phyloP scores from a whole-genome alignment of 2,888 invertebrate genomes.

The Oligia fasciuncula region DNA sequence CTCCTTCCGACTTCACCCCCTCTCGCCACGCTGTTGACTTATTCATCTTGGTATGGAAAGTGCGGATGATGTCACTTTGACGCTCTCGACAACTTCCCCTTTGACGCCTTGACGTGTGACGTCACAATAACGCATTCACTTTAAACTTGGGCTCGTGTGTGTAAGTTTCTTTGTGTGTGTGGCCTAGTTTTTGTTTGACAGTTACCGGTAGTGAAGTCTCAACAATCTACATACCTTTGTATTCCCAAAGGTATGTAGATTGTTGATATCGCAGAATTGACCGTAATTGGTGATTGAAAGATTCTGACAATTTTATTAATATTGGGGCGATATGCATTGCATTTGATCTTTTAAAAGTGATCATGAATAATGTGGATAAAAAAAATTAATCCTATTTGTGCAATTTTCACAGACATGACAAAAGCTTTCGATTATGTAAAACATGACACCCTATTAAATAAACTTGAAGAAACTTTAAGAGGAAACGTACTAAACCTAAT shows the following conservation, averaged over 20 bases:
- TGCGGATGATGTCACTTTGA: conserved; percentile 56
- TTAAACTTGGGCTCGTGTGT: conserved; percentile 11
- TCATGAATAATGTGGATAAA: no score
- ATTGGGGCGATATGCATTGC: no score
- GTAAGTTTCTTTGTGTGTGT: conserved; percentile 18
- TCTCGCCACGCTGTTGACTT: not conserved
- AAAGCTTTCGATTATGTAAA: no score
- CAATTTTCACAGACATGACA: no score
- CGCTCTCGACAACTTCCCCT: conserved; percentile 40
- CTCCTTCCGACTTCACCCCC: not conserved
- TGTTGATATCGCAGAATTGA: not conserved
- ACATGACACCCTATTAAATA: no score
- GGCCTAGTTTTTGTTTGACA: conserved; percentile 30
- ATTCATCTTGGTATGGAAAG: conserved; percentile 34
- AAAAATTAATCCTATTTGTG: no score
- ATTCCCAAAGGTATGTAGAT: not conserved
- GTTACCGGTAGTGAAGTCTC: not conserved
- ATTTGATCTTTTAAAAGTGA: no score
- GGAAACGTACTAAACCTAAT: no score
- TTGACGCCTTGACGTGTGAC: conserved; percentile 35
- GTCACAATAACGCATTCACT: conserved; percentile 11
- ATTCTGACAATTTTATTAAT: not conserved
- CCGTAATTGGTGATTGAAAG: not conserved
- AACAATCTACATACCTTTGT: no score
- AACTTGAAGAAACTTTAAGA: no score